A percentile compares a stretch with the other conserved stretches of the same genome.
Conservation (phyloP, 2,888 invertebrate species). For the Chydorus sphaericus region DNA sequence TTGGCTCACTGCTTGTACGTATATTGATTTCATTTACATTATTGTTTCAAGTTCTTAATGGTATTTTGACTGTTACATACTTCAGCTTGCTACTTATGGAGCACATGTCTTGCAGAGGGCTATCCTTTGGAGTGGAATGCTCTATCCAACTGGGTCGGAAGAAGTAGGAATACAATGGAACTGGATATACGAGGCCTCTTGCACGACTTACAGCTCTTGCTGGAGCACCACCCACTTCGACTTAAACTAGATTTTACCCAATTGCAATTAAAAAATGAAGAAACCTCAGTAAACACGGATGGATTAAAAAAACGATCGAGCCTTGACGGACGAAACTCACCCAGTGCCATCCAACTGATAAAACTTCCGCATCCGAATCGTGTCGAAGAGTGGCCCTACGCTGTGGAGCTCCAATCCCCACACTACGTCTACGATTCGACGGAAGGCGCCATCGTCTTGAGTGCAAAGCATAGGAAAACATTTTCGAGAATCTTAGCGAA, state of each 20-base stretch:
- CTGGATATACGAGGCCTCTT: neutral
- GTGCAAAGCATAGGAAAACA: neutral
- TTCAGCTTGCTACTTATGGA: constrained; percentile 8
- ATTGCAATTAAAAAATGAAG: neutral
- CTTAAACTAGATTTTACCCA: neutral
- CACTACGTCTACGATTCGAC: neutral
- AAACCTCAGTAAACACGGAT: too few relatives aligned
- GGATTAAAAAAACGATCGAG: too few relatives aligned
- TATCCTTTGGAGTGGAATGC: neutral
- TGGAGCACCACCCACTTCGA: neutral
- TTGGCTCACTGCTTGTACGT: neutral
- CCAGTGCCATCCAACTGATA: neutral
- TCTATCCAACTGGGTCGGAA: neutral
- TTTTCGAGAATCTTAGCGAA: neutral
- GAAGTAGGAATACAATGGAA: neutral
- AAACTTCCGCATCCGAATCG: neutral
- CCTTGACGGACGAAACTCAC: neutral
- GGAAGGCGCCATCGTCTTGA: neutral
- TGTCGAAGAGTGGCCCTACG: neutral
- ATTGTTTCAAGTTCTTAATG: neutral
- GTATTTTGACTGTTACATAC: neutral
- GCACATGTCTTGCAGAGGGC: constrained; percentile 8
- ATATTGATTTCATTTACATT: too few relatives aligned
- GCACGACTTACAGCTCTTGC: neutral
- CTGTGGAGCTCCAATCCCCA: neutral